Base-by-base conservation (phyloP, 37 sponge, comb jelly and placozoan genomes). In the Cliona cf. orientalis region DNA sequence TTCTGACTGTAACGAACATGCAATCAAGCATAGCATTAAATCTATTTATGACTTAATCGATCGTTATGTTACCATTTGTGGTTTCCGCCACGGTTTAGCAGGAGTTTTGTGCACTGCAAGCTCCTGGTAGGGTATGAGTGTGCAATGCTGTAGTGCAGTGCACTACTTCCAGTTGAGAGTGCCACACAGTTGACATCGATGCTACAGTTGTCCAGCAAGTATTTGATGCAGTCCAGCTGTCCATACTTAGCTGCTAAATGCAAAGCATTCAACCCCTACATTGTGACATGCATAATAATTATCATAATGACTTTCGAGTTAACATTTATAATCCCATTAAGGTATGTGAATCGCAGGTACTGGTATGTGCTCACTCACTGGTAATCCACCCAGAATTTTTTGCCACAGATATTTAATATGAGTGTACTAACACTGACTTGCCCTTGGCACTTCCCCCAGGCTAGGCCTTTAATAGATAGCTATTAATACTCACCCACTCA, bases 161-260 rank as follows among this genome's bases (percentile, higher is more conserved):
- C 77, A 17, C 90, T 93, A 41, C 59, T 45, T 6, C 82, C 79
- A 12, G 66, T 53, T 0, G 38, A 4, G 37, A 41, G 12, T 0
- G 49, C 43, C 22, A 53, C 40, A 0, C 25, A 35, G 58, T 85
- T 75, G n/a, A 89, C 76, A 1, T 76, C 82, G 21, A 81, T 61
- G 21, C 35, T 63, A 60, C 58, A 71, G 57, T 88, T 78, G 25
- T 85, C 71, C 26, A 93, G 78, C 9, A 93, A 65, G 63, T 82
- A 85, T 66, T 70, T 69, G 69, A 92, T 40, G 56, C 89, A 84
- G 17, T 84, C 77, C 14, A 81, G 32, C 22, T 66, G 42, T 49
- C 85, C 66, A 42, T 84, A 58, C 53, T 77, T 80, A 39, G 89
- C 85, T 32, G 89, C 86, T 58, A 88, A 33, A 66, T 92, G 93